Base-by-base conservation (phyloP, 2,797 vertebrate species). In the Channa striata region DNA sequence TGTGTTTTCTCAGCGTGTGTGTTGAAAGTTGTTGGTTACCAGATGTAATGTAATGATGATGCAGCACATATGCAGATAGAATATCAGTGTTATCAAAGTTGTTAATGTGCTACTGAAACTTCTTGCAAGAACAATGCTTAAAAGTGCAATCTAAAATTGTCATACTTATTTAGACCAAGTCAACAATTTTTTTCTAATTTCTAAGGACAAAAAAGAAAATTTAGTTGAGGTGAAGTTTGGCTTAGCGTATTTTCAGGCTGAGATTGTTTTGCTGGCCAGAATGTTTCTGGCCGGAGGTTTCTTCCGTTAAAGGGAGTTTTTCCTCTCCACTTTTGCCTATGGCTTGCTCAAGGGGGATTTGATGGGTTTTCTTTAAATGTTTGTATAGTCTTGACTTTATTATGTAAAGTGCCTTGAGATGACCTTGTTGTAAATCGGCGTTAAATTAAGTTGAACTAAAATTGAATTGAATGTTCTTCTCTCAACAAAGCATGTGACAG, bases 401-500 rank as follows among this genome's bases (percentile, higher is more conserved):
- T n/a, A n/a, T n/a, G n/a, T n/a, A n/a, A n/a, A n/a, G n/a, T n/a
- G n/a, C n/a, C n/a, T n/a, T n/a, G n/a, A n/a, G n/a, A n/a, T n/a
- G n/a, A n/a, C n/a, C n/a, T n/a, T n/a, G n/a, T n/a, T n/a, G n/a
- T n/a, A n/a, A n/a, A n/a, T n/a, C n/a, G n/a, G n/a, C n/a, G n/a
- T n/a, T n/a, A n/a, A n/a, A n/a, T n/a, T n/a, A n/a, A n/a, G n/a
- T n/a, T n/a, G n/a, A n/a, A n/a, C n/a, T n/a, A n/a, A n/a, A n/a
- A n/a, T n/a, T n/a, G n/a, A n/a, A n/a, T n/a, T n/a, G n/a, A n/a
- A n/a, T n/a, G 46, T 80, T 77, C 60, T 58, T 67, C 42, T 69
- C 47, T 57, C 71, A 52, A 72, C 16, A 69, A 66, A 58, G 73
- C 87, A 84, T 80, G 80, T 85, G 83, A 90, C 68, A 64, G 42